Evolutionary conservation across 35 echinoderm and acorn worm genomes (phyloP).

Genomic region (Apostichopus parvimensis): DNA sequence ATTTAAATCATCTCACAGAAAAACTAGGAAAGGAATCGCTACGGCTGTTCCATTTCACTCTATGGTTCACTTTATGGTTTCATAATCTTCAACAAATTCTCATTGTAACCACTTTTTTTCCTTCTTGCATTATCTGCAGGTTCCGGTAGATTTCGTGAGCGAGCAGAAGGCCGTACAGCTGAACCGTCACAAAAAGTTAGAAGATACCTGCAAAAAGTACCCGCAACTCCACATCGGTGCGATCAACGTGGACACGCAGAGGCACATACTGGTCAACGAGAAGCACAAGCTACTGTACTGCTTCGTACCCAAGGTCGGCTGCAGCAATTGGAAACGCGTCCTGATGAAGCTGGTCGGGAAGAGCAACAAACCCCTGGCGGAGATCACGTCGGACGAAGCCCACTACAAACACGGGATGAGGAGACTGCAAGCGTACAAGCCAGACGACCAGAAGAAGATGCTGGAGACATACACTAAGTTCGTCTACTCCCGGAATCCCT

Average conservation of each 20-base stretch:
- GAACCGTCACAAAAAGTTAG: slow-evolving; percentile 35
- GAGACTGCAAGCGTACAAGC: slow-evolving; percentile 55
- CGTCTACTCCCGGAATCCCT: slow-evolving; percentile 84
- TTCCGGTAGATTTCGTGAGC: slow-evolving; percentile 57
- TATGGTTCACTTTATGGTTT: no score
- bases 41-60: no score
- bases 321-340: slow-evolving; percentile 95
- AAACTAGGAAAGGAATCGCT: no score
- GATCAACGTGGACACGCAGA: slow-evolving; percentile 63
- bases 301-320: slow-evolving; percentile 73
- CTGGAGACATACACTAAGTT: slow-evolving; percentile 87
- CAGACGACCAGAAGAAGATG: slow-evolving; percentile 38
- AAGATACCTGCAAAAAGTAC: slow-evolving; percentile 54
- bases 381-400: slow-evolving; percentile 80
- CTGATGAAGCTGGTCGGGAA: slow-evolving; percentile 71
- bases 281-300: slow-evolving; percentile 88
- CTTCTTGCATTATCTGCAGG: background rate
- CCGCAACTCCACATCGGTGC: slow-evolving; percentile 56
- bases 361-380: slow-evolving; percentile 37
- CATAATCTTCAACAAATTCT: background rate
- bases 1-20: no score
- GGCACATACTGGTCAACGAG: slow-evolving; percentile 87
- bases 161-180: slow-evolving; percentile 55
- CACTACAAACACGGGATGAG: slow-evolving; percentile 91
- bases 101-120: background rate